These are phyloP conservation scores for Heliconius cydno DNA, from an alignment of 2,888 invertebrate genomes.

Conservation along the genomic window DNA sequence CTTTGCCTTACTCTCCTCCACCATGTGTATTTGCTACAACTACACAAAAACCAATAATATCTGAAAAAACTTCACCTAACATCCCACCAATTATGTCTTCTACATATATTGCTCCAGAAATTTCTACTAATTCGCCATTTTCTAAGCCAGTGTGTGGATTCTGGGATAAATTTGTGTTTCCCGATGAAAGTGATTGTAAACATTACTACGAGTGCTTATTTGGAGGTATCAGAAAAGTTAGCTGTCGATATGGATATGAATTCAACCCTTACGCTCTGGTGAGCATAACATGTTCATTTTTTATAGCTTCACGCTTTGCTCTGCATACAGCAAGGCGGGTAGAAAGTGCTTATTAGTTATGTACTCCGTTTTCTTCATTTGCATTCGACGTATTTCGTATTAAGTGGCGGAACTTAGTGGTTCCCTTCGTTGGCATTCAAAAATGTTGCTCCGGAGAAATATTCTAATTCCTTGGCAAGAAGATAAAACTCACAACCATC, in stretches of 20 bases:
- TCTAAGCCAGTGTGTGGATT: constrained; percentile 17
- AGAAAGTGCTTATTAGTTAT: neutral
- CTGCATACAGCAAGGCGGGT: neutral
- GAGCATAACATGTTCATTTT: constrained; percentile 28
- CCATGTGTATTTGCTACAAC: neutral
- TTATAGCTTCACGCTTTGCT: neutral
- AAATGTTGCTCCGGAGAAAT: neutral
- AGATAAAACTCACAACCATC: neutral
- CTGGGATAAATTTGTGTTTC: constrained; percentile 25
- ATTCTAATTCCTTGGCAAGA: neutral
- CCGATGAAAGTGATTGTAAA: constrained; percentile 36
- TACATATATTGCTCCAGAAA: neutral
- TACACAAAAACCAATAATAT: neutral
- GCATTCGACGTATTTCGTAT: neutral
- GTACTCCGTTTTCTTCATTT: neutral
- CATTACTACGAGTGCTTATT: constrained; percentile 39
- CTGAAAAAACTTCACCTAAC: neutral
- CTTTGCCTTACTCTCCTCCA: neutral
- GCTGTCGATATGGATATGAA: constrained; percentile 40
- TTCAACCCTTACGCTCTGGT: constrained; percentile 45
- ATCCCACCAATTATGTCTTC: constrained; percentile 5
- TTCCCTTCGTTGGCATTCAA: neutral
- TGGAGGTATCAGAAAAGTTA: constrained; percentile 25
- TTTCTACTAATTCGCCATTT: neutral
- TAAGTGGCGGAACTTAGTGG: too few species aligned